Base-by-base conservation (phyloP, 2,797 vertebrate species). In the Alfaro cultratus region DNA sequence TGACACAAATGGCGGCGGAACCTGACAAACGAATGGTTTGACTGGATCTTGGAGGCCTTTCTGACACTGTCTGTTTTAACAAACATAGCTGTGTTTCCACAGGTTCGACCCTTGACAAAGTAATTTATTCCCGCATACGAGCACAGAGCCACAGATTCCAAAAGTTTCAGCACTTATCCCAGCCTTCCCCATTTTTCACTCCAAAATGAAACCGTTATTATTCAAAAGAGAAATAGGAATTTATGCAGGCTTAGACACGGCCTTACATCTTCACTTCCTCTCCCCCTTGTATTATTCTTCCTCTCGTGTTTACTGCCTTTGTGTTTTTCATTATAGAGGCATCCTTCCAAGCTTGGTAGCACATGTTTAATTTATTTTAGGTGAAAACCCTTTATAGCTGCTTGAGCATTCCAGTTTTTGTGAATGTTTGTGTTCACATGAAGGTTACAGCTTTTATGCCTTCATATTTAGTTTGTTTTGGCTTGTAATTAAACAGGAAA, bases 201-300 rank as follows among this genome's bases (percentile, higher is more conserved):
- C 73, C 7, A 45, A 83, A 86, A 90, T 82, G 86, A 88, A 93
- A 90, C 79, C 72, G 88, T 84, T 91, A 90, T 94, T 94, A 92
- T 93, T 95, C 89, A 93, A 90, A 94, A 86, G 74, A 88, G 85
- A 85, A 91, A 92, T 91, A 77, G 83, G 90, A 92, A 92, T 95
- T 89, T 91, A 92, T 94, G 88, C 91, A 88, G 88, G 84, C 86
- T 93, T 88, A 93, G 91, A 88, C 91, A 86, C 41, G 60, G 83
- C 81, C 90, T 91, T 91, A 93, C 90, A 90, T 92, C 89, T 88
- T 88, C 70, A 80, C 87, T 87, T 85, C 53, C 57, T 51, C 51
- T 46, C 43, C 29, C 60, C 71, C n/a, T 29, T 88, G 70, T 62
- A 15, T 78, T 77, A 73, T 55, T 60, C 29, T 77, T 78, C 74